A percentile compares a stretch with the other conserved stretches of the same genome.
phyloP scores from a whole-genome alignment of 2,113 vertebrate genomes.

The Corythoichthys haematopterus region DNA sequence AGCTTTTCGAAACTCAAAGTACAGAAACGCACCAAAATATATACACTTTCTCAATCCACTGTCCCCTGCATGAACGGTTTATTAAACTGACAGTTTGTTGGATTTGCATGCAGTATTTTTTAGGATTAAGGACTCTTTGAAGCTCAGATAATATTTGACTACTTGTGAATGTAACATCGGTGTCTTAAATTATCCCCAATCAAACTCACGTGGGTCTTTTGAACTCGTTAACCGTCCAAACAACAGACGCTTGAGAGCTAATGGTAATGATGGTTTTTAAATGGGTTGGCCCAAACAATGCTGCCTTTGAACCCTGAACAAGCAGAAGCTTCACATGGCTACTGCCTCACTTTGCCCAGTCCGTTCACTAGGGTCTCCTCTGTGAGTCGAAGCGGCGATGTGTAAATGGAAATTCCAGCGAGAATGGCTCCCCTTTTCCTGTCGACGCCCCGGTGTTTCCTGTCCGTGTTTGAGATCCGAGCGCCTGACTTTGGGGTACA shows the following conservation, averaged over 20 bases:
- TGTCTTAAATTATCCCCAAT: too few relatives aligned
- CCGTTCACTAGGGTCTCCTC: constrained; percentile 30
- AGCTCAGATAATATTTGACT: too few relatives aligned
- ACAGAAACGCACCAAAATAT: background rate
- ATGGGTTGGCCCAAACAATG: constrained; percentile 22
- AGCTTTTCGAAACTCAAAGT: background rate
- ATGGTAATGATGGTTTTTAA: constrained; percentile 8
- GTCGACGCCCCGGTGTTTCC: constrained; percentile 70
- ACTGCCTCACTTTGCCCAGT: too few relatives aligned
- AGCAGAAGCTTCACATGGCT: constrained; percentile 44
- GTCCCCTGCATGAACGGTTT: too few relatives aligned
- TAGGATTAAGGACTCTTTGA: background rate
- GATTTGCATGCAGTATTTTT: background rate
- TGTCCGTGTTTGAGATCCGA: constrained; percentile 52
- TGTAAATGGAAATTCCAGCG: constrained; percentile 71
- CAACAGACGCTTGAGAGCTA: too few relatives aligned
- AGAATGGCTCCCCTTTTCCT: constrained; percentile 67
- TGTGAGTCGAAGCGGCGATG: too few relatives aligned
- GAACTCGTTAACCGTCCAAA: background rate
- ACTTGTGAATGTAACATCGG: too few relatives aligned
- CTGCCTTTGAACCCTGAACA: constrained; percentile 28
- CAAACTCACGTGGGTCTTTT: background rate
- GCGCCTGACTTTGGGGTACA: constrained; percentile 41
- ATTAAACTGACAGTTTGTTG: background rate
- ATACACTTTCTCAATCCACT: background rate